phyloP scores from a whole-genome alignment of 1,140 invertebrate species.

The Dendroctonus valens region DNA sequence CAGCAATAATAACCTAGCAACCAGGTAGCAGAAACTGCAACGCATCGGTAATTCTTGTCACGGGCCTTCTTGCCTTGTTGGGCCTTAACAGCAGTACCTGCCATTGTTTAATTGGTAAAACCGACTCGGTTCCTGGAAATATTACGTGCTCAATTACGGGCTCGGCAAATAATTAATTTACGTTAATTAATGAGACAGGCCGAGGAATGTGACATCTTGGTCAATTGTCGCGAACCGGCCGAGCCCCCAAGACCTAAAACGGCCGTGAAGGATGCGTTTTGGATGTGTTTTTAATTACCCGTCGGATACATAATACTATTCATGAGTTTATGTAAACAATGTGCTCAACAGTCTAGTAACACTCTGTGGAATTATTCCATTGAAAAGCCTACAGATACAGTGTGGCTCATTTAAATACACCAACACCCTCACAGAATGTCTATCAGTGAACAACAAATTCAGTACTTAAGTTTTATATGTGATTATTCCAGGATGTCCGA shows the following conservation, averaged over 20 bases:
- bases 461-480: too few relatives aligned
- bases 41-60: conserved; percentile 19
- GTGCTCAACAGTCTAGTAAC: too few relatives aligned
- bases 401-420: too few relatives aligned
- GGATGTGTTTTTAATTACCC: conserved; percentile 14
- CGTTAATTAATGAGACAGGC: conserved; percentile 36
- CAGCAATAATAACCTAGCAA: conserved; percentile 4
- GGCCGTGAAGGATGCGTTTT: conserved; percentile 1
- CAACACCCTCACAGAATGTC: too few relatives aligned
- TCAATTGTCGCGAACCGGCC: conserved; percentile 17
- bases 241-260: conserved; percentile 5
- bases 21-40: not conserved
- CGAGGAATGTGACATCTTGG: conserved; percentile 17
- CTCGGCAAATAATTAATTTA: conserved; percentile 37
- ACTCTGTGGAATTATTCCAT: too few relatives aligned
- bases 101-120: conserved; percentile 37
- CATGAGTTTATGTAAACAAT: too few relatives aligned
- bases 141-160: conserved; percentile 37
- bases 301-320: too few relatives aligned
- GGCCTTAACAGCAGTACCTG: conserved; percentile 25
- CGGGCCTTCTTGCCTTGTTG: conserved; percentile 20
- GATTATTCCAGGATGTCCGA: too few relatives aligned
- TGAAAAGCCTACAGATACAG: too few relatives aligned
- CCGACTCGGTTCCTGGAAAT: conserved; percentile 35
- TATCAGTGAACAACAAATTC: too few relatives aligned